Base-by-base conservation (phyloP, 2,797 vertebrate genomes). In the Sebastes cheni region DNA sequence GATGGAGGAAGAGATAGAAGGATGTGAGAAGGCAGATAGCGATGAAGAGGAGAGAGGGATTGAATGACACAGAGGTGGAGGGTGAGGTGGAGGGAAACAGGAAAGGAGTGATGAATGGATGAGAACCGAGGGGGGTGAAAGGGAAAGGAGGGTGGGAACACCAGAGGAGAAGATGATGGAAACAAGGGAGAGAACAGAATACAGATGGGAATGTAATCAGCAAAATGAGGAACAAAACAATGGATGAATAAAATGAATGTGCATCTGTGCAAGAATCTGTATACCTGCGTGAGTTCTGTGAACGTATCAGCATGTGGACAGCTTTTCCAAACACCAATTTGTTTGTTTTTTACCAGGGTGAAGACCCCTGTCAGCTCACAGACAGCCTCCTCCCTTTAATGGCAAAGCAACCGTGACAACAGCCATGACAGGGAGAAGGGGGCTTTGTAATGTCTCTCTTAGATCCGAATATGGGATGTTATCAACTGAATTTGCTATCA, bases 401-500 rank as follows among this genome's bases (percentile, higher is more conserved):
- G 59, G 67, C 42, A 80, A 86, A 79, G 55, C 86, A 86, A 77
- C 79, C 14, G 8, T 84, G 75, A 78, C 79, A 86, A 85, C 30
- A 85, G 56, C 50, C 16, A 59, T 73, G 77, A 82, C 66, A 72
- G 50, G 12, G 36, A 83, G 36, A 71, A 71, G 32, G 18, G 30
- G 30, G n/a, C 72, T 79, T 85, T 76, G 64, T 79, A 81, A 85
- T 68, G 83, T 80, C 68, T 72, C 52, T 80, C 68, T 81, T 59
- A 55, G 42, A 74, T 85, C 62, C 77, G 61, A 83, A 66, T 78
- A 82, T 46, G 46, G 67, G 68, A 85, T 65, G 60, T 55, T 86
- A 86, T 88, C 81, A 84, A 79, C 39, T 54, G 56, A 82, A 83
- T 90, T 72, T 90, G 67, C 71, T 67, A 91, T 91, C 90, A 86